These are phyloP conservation scores for Mylabris phalerata DNA, from an alignment of 1,140 invertebrate genomes.

Conservation along the genomic window DNA sequence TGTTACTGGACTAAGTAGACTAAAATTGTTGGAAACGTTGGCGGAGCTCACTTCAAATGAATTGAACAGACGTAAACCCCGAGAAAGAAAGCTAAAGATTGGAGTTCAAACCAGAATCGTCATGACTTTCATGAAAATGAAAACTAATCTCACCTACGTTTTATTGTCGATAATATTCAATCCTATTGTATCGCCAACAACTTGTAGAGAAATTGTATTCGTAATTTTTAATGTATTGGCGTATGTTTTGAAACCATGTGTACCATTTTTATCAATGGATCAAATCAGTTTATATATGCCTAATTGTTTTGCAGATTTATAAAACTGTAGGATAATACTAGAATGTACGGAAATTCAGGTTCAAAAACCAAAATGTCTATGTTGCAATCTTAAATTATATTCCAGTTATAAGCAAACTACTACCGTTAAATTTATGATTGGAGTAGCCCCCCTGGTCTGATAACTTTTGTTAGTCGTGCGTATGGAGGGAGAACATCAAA, in stretches of 20 bases:
- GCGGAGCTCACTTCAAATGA: neutral
- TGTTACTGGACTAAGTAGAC: neutral
- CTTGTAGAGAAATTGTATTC: no score
- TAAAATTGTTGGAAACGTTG: neutral
- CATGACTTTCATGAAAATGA: conserved; percentile 14
- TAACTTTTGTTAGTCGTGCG: conserved; percentile 27
- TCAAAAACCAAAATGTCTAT: neutral
- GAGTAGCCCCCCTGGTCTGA: conserved; percentile 28
- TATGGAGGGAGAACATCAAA: conserved; percentile 32
- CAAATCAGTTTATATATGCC: conserved; percentile 10
- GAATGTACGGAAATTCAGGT: conserved; percentile 13
- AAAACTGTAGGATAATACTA: conserved; percentile 6
- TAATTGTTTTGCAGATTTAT: conserved; percentile 8
- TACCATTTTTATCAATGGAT: neutral
- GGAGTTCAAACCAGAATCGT: neutral
- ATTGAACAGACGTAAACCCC: neutral
- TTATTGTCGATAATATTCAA: conserved; percentile 4
- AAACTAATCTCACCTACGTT: conserved; percentile 3
- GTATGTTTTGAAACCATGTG: no score
- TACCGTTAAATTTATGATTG: conserved; percentile 34
- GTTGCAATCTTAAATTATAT: conserved; percentile 2
- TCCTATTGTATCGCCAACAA: neutral
- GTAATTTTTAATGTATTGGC: no score
- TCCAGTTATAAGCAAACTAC: conserved; percentile 13
- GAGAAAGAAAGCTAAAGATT: neutral